A percentile compares a stretch with the other conserved stretches of the same genome.
These are phyloP conservation scores for Genyomyrus donnyi DNA, from an alignment of 2,113 vertebrate genomes.

Conservation along the genomic window DNA sequence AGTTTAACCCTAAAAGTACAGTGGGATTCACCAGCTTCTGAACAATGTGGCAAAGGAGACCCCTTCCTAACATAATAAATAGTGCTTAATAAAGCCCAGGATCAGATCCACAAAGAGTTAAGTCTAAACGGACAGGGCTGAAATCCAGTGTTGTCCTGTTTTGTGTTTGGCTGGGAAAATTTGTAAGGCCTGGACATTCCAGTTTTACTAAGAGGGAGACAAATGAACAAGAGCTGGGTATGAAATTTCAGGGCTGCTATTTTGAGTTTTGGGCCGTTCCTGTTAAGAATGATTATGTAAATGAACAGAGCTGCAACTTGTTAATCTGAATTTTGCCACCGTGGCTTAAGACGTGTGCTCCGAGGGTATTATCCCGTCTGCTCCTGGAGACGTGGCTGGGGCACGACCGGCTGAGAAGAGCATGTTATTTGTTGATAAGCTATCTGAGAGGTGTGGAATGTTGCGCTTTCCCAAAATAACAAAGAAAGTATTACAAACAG, in stretches of 20 bases:
- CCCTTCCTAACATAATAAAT: not conserved
- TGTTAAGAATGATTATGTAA: not conserved
- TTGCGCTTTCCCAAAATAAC: not conserved
- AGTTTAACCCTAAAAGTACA: not conserved
- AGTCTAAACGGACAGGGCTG: not conserved
- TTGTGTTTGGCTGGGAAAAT: not conserved
- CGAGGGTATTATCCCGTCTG: not conserved
- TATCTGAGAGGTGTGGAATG: not conserved
- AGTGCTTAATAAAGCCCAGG: not conserved
- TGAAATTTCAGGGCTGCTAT: not conserved
- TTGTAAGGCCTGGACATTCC: not conserved
- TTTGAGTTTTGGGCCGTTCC: not conserved
- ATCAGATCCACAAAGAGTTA: not conserved
- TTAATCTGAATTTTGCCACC: not conserved
- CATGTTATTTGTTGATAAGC: not conserved
- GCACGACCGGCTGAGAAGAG: not conserved
- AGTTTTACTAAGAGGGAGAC: not conserved
- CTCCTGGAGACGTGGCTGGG: not conserved
- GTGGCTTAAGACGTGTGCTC: not conserved
- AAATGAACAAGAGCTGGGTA: not conserved
- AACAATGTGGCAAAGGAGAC: not conserved
- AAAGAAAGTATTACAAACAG: not conserved
- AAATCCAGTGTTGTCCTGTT: not conserved
- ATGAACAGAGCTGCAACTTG: not conserved
- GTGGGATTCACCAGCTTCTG: not conserved